phyloP scores from a whole-genome alignment of 2,888 invertebrate species.

The Drosophila nr. perissopoda region DNA sequence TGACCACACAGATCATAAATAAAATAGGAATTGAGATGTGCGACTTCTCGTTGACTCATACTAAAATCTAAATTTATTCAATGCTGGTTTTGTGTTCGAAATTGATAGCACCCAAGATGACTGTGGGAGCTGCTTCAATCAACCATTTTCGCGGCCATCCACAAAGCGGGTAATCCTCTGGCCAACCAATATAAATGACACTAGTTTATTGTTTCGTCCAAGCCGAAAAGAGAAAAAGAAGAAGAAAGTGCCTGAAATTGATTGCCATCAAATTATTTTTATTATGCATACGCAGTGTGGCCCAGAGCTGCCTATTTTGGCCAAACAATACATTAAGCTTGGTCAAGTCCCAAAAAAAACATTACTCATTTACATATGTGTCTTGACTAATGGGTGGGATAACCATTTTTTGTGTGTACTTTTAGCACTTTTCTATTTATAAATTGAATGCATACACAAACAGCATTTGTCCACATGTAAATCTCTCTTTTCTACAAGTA shows the following conservation, averaged over 20 bases:
- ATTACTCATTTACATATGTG: slow-evolving; percentile 59
- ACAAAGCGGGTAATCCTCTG: slow-evolving; percentile 18
- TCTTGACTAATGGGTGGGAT: slow-evolving; percentile 57
- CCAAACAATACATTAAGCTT: slow-evolving; percentile 37
- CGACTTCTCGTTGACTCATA: slow-evolving; percentile 23
- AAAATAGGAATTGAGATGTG: slow-evolving; percentile 10
- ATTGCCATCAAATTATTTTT: slow-evolving; percentile 29
- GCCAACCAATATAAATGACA: slow-evolving; percentile 35
- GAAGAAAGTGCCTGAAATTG: background rate
- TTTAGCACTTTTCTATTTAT: slow-evolving; percentile 38
- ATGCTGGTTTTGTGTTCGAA: background rate
- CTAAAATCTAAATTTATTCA: slow-evolving; percentile 1
- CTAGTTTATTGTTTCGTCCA: slow-evolving; percentile 8
- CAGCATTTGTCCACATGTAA: background rate
- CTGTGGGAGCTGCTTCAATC: background rate
- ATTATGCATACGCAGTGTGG: slow-evolving; percentile 55
- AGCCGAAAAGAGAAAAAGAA: slow-evolving; percentile 3
- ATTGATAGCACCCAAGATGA: slow-evolving; percentile 13
- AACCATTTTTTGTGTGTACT: background rate
- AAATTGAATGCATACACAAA: slow-evolving; percentile 42
- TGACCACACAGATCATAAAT: background rate
- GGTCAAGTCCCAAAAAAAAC: slow-evolving; percentile 1
- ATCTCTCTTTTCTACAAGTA: background rate
- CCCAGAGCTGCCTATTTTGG: slow-evolving; percentile 4
- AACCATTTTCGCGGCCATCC: background rate